Evolutionary conservation across 2,888 invertebrate species (phyloP), one percentile per base, ranked within the genome.

Genomic region (Tetragonisca angustula): DNA sequence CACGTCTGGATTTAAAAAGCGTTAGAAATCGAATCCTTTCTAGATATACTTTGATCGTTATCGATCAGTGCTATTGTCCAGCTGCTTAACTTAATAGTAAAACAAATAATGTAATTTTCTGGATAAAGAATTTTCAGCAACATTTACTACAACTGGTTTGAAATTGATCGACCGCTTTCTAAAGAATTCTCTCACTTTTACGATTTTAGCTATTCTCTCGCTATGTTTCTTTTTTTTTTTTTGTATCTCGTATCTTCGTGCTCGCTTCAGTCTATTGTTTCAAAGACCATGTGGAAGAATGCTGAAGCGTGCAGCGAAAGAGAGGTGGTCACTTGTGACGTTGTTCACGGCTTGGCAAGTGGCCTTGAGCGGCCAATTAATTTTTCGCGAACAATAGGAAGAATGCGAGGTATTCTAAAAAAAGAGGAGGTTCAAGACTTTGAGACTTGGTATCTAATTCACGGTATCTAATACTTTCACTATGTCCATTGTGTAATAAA

Each of bases 1-100:
- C 84, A 86, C 79, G 86, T 80, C 83, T 84, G 76, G 54, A 83
- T 68, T 82, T 49, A 76, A 76, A 76, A 87, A 82, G 87, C 87
- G 78, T 84, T 84, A 76, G 54, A 65, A 21, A 65, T 43, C 64
- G 43, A 65, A 81, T 67, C 19, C n/a, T 19, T 62, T 27, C 62
- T 61, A 43, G 52, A 71, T 74, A 24, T 50, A 74, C 50, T 61
- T 43, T 32, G 52, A 61, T 27, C 27, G 59, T 49, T 24, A 52
- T 56, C 52, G 70, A 71, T 81, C 75, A 65, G 68, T 32, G 59
- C 50, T 50, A 49, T 52, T 24, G 15, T 61, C 65, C 67, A 70
- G 64, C 76, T 64, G 70, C 67, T 59, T 15, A 6, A 27, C 50
- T n/a, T 17, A 71, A 5, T 4, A 11, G 4, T n/a, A 19, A 32